phyloP scores from a whole-genome alignment of 2,888 invertebrate genomes.

The Scaptomyza parva region DNA sequence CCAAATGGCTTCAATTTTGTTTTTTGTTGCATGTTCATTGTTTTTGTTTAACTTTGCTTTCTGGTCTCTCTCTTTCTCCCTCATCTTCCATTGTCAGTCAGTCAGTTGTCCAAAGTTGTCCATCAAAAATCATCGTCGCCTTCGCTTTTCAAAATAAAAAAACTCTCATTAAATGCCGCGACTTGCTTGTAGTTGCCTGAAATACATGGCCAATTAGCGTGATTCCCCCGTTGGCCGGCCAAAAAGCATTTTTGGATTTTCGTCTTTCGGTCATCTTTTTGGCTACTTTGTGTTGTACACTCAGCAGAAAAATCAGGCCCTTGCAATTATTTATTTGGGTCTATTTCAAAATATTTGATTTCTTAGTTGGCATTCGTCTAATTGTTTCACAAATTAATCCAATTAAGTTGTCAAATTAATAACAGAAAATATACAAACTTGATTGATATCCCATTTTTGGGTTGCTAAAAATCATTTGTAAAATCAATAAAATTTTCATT shows the following conservation, averaged over 20 bases:
- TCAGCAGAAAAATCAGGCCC: slow-evolving; percentile 6
- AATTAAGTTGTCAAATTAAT: neutral
- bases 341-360: neutral
- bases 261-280: slow-evolving; percentile 22
- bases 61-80: slow-evolving; percentile 46
- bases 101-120: slow-evolving; percentile 13
- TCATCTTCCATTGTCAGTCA: slow-evolving; percentile 19
- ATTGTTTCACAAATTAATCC: neutral
- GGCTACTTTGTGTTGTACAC: slow-evolving; percentile 39
- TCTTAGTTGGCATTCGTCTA: neutral
- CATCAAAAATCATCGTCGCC: slow-evolving; percentile 18
- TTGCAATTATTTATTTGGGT: neutral
- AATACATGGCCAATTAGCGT: slow-evolving; percentile 72
- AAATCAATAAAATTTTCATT: too few species aligned
- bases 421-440: neutral
- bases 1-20: slow-evolving; percentile 21
- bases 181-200: slow-evolving; percentile 67
- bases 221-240: slow-evolving; percentile 52
- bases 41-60: slow-evolving; percentile 64
- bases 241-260: slow-evolving; percentile 17
- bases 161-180: slow-evolving; percentile 70
- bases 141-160: slow-evolving; percentile 47
- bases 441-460: neutral
- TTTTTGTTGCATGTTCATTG: slow-evolving; percentile 76
- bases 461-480: too few species aligned